Conservation (phyloP, 2,888 invertebrate species). For the Phengaris arion region DNA sequence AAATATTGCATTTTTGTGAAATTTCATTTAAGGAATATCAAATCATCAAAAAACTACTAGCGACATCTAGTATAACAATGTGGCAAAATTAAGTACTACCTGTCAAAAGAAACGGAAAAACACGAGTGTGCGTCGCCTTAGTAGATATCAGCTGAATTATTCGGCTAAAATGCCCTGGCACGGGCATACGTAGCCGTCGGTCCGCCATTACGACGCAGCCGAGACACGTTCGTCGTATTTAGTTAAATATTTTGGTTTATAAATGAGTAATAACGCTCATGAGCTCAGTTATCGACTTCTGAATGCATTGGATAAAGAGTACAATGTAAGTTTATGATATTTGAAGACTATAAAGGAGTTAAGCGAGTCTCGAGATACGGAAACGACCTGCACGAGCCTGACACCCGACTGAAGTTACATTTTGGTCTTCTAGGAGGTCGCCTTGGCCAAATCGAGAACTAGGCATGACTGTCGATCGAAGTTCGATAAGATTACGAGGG, state of each 20-base stretch:
- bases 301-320: conserved; percentile 97
- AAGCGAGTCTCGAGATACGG: conserved; percentile 65
- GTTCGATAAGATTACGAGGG: conserved; percentile 46
- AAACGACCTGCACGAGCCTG: conserved; percentile 76
- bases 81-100: conserved; percentile 51
- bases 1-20: neutral
- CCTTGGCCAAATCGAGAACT: conserved; percentile 51
- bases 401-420: conserved; percentile 74
- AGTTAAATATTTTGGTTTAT: conserved; percentile 82
- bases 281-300: conserved; percentile 97
- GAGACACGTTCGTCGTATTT: conserved; percentile 81
- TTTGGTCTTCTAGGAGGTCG: conserved; percentile 67
- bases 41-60: neutral
- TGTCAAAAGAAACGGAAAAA: conserved; percentile 80
- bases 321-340: conserved; percentile 93
- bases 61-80: conserved; percentile 55
- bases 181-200: conserved; percentile 81
- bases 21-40: neutral
- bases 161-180: conserved; percentile 81
- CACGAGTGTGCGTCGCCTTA: conserved; percentile 78
- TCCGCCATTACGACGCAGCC: conserved; percentile 81
- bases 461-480: conserved; percentile 49
- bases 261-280: conserved; percentile 90
- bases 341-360: conserved; percentile 66
- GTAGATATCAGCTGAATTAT: conserved; percentile 81